Evolutionary conservation across 1,140 invertebrate genomes (phyloP).

Genomic region (Drosophila sp.): DNA sequence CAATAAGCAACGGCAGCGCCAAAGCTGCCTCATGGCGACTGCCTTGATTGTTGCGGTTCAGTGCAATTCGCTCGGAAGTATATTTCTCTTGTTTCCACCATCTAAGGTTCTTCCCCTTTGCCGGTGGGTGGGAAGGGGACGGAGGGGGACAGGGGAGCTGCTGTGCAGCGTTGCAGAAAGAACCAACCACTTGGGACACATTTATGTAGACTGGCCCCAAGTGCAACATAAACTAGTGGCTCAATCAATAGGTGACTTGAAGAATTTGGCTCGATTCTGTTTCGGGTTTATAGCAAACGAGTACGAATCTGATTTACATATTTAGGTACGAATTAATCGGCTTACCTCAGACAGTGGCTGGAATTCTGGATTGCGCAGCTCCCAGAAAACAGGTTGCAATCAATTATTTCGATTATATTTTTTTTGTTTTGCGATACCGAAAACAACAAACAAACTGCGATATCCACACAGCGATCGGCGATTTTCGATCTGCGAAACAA

Average conservation of each 20-base stretch:
- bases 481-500: neutral
- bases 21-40: neutral
- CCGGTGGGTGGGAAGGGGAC: neutral
- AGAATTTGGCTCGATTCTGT: neutral
- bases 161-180: slow-evolving; percentile 1
- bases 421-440: slow-evolving; percentile 1
- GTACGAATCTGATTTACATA: slow-evolving; percentile 24
- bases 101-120: slow-evolving; percentile 17
- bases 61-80: slow-evolving; percentile 59
- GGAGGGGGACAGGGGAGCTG: neutral
- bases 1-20: neutral
- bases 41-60: slow-evolving; percentile 76
- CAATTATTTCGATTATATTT: too few relatives aligned
- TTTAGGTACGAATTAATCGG: slow-evolving; percentile 66
- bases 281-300: neutral
- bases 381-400: slow-evolving; percentile 42
- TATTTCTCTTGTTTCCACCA: slow-evolving; percentile 17
- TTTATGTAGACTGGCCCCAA: slow-evolving; percentile 26
- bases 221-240: slow-evolving; percentile 25
- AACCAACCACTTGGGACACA: neutral
- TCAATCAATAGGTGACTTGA: slow-evolving; percentile 4
- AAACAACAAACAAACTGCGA: slow-evolving; percentile 9
- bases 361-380: slow-evolving; percentile 24
- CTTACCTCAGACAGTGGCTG: slow-evolving; percentile 63
- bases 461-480: too few relatives aligned